These are phyloP conservation scores for Drosophila persimilis DNA, from an alignment of 1,140 invertebrate genomes.

Conservation along the genomic window DNA sequence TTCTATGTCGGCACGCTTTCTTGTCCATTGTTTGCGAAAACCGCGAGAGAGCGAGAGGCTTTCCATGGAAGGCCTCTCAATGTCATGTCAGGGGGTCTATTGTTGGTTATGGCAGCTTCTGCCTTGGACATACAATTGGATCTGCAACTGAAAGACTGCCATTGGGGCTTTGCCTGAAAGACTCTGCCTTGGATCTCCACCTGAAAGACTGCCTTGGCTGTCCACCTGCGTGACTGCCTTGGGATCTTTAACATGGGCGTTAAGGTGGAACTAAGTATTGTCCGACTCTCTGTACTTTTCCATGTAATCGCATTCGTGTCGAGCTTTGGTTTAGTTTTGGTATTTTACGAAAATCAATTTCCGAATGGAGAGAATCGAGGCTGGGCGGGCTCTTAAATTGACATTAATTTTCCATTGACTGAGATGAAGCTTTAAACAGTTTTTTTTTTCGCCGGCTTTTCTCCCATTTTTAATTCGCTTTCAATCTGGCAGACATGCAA, in stretches of 20 bases:
- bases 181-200: no score
- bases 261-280: constrained; percentile 41
- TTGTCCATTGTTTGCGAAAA: constrained; percentile 53
- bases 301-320: constrained; percentile 44
- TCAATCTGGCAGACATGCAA: constrained; percentile 75
- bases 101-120: constrained; percentile 37
- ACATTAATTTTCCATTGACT: constrained; percentile 60
- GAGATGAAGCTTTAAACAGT: constrained; percentile 51
- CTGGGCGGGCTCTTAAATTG: constrained; percentile 55
- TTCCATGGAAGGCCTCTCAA: constrained; percentile 8
- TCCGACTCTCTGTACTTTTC: constrained; percentile 17
- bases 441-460: constrained; percentile 37
- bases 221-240: constrained; percentile 7
- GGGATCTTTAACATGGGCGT: constrained; percentile 14
- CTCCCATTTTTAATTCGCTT: constrained; percentile 78
- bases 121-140: constrained; percentile 6
- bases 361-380: constrained; percentile 11
- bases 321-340: constrained; percentile 42
- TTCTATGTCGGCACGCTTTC: constrained; percentile 51
- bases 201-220: constrained; percentile 6
- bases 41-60: constrained; percentile 23
- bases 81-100: constrained; percentile 4
- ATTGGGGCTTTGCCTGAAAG: no score
- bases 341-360: constrained; percentile 48
- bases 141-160: no score